phyloP scores from a whole-genome alignment of 2,888 invertebrate species.

The Agrochola macilenta region DNA sequence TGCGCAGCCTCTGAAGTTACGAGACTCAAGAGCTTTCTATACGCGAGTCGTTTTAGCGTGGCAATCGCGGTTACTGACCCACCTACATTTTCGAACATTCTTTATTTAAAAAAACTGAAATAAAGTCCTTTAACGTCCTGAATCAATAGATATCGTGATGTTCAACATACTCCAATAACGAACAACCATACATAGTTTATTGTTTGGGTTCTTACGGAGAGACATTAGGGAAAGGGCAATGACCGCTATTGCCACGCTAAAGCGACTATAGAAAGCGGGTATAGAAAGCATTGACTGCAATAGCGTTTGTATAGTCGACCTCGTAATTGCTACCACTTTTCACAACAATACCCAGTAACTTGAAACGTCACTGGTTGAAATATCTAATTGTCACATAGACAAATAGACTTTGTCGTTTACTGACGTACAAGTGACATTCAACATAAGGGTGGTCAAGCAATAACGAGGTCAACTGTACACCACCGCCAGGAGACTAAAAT shows the following conservation, averaged over 20 bases:
- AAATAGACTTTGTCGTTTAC: neutral
- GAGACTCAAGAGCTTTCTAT: neutral
- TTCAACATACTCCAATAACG: neutral
- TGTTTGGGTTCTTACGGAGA: neutral
- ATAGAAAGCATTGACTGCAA: neutral
- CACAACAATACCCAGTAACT: neutral
- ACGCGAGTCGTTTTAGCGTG: neutral
- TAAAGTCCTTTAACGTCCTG: neutral
- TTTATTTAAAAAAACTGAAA: neutral
- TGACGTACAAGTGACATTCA: neutral
- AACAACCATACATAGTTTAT: neutral
- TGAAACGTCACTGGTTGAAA: neutral
- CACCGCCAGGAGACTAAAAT: neutral
- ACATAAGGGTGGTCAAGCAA: neutral
- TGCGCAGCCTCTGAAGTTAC: neutral
- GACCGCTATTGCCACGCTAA: neutral
- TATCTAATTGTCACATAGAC: neutral
- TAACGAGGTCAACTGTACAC: neutral
- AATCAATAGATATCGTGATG: neutral
- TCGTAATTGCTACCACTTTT: neutral
- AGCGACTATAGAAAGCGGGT: neutral
- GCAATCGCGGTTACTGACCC: neutral
- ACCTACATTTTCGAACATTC: neutral
- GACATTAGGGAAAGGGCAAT: neutral
- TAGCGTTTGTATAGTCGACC: too few species aligned